Percentiles rank a stretch among this genome's conserved stretches.
Conservation (phyloP, 2,888 invertebrate species). For the Alentia gelatinosa region DNA sequence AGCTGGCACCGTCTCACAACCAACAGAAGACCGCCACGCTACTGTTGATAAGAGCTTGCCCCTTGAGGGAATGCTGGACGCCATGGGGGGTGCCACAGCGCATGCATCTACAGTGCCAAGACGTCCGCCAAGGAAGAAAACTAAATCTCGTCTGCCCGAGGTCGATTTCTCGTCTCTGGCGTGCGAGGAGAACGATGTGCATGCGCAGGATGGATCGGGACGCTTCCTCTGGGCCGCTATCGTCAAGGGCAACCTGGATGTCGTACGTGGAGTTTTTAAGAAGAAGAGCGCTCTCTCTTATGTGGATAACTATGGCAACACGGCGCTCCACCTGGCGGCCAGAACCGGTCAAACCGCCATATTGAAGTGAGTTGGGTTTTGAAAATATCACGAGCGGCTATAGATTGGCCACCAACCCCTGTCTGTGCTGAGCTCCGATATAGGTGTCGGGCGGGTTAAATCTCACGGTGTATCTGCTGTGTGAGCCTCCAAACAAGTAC, state of each 20-base stretch:
- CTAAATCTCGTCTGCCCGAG: constrained; percentile 5
- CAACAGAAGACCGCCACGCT: not conserved
- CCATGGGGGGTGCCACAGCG: not conserved
- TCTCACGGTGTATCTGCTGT: no score
- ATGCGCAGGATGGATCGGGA: constrained; percentile 5
- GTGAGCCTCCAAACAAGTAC: no score
- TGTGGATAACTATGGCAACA: constrained; percentile 65
- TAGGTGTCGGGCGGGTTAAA: no score
- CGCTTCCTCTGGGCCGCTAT: constrained; percentile 39
- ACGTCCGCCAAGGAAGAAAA: not conserved
- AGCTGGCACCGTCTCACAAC: no score
- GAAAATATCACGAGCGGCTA: not conserved
- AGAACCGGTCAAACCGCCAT: constrained; percentile 61
- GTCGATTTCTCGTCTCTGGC: not conserved
- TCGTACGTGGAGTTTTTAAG: not conserved
- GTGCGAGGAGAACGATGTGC: not conserved
- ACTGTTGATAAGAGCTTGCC: not conserved
- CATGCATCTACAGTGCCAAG: not conserved
- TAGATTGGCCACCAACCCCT: not conserved
- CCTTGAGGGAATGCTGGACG: not conserved
- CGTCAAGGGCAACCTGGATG: constrained; percentile 15
- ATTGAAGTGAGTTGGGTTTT: constrained; percentile 60
- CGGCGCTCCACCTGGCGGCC: constrained; percentile 64
- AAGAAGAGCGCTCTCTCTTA: constrained; percentile 55
- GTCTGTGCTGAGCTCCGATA: no score